Base-by-base conservation (phyloP, 2,113 vertebrate genomes). In the Pterocles burchelli region DNA sequence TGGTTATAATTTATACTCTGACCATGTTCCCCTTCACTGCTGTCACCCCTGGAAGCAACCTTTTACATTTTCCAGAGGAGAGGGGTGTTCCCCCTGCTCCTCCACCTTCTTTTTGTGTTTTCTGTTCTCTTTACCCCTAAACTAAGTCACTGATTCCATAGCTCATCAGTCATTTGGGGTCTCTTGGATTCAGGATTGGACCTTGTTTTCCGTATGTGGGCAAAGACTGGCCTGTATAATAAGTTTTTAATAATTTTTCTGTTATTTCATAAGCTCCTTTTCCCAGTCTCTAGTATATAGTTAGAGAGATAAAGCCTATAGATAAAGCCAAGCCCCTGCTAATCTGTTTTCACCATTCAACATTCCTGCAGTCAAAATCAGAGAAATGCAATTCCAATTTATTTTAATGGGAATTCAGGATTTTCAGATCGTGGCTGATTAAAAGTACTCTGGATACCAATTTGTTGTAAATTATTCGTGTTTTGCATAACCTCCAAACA, bases 361-460 rank as follows among this genome's bases (percentile, higher is more conserved):
- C 41, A 20, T 72, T 96, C 17, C 15, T 91, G 49, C 70, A 90
- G 71, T 36, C 54, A 68, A 68, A 88, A 75, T 73, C 62, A 61
- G 41, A 41, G 41, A 76, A 91, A 88, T 73, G 49, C 31, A 95
- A 20, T 68, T 89, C 62, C 78, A 61, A 41, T 88, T 93, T 88
- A 65, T 72, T 97, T 95, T 91, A 95, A 91, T 70, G 41, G 75
- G 28, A 76, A 93, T 65, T 68, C 34, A 76, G 74, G 71, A 61
- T 79, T 94, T 94, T 94, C 72, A 68, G 61, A 88, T 96, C 0
- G 0, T 36, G 25, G 31, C 49, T 91, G 74, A 94, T 91, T 93
- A 88, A 43, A 90, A 65, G 41, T 52, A 49, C n/a, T 83, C 15
- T 70, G 17, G 41, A 70, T 88, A 73, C 38, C 62, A 57, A 65